Evolutionary conservation across 2,113 vertebrate species (phyloP).

Genomic region (Eulacestoma nigropectus): DNA sequence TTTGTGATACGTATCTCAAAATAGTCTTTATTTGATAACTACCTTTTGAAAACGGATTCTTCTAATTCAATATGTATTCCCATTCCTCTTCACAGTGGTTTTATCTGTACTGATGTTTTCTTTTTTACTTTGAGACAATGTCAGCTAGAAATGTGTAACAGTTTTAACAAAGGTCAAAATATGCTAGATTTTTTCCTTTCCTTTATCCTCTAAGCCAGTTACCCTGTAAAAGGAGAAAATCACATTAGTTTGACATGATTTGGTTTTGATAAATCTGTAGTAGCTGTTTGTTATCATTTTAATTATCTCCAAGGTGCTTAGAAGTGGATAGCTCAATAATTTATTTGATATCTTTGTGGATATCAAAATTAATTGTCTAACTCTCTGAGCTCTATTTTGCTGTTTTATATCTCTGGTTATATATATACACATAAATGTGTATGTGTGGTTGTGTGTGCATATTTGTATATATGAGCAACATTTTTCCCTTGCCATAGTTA

Average conservation of each 20-base stretch:
- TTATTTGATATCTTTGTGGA: not conserved
- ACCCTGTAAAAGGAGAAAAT: not conserved
- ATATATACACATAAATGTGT: not conserved
- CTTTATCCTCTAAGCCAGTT: not conserved
- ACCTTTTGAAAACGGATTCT: not conserved
- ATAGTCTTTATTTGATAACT: not conserved
- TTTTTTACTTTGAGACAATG: not conserved
- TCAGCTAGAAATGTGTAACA: not conserved
- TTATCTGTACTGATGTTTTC: not conserved
- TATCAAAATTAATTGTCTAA: conserved; percentile 6
- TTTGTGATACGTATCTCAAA: not conserved
- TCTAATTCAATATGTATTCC: not conserved
- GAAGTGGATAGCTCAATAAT: not conserved
- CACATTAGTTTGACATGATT: not conserved
- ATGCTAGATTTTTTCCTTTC: not conserved
- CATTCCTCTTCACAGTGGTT: not conserved
- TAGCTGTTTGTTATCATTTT: conserved; percentile 18
- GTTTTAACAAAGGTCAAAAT: not conserved
- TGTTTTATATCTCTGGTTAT: not conserved
- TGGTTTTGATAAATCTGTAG: not conserved
- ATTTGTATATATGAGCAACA: not conserved
- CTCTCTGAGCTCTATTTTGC: not conserved
- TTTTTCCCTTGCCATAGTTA: not conserved
- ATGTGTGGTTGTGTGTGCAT: not conserved
- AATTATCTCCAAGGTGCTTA: conserved; percentile 29